A percentile compares a stretch with the other conserved stretches of the same genome.
phyloP scores from a whole-genome alignment of 2,888 invertebrate species.

The Pammene fasciana region DNA sequence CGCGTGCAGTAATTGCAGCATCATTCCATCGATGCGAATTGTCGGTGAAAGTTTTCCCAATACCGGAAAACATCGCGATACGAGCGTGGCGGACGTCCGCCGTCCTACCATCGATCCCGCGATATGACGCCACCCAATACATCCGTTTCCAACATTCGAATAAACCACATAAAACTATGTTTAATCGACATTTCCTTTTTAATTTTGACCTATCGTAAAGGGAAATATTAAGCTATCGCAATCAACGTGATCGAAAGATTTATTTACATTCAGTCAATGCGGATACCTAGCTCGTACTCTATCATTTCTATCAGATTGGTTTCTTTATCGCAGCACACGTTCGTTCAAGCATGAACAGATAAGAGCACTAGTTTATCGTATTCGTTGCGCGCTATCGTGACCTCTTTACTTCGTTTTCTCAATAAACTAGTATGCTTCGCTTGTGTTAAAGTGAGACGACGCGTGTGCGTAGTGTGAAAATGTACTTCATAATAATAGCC shows the following conservation, averaged over 20 bases:
- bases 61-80: slow-evolving; percentile 31
- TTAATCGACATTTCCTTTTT: slow-evolving; percentile 14
- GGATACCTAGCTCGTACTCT: slow-evolving; percentile 4
- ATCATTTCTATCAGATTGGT: slow-evolving; percentile 21
- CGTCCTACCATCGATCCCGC: slow-evolving; percentile 23
- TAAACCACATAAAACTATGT: slow-evolving; percentile 23
- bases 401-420: slow-evolving; percentile 35
- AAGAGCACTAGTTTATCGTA: slow-evolving; percentile 33
- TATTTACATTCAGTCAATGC: slow-evolving; percentile 3
- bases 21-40: slow-evolving; percentile 19
- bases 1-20: slow-evolving; percentile 10
- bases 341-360: slow-evolving; percentile 26
- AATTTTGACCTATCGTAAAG: neutral
- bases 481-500: slow-evolving; percentile 48
- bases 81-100: slow-evolving; percentile 27
- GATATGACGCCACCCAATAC: slow-evolving; percentile 21
- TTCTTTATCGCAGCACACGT: slow-evolving; percentile 32
- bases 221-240: neutral
- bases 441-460: slow-evolving; percentile 15
- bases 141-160: slow-evolving; percentile 16
- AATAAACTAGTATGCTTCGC: slow-evolving; percentile 22
- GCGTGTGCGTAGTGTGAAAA: slow-evolving; percentile 1
- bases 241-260: slow-evolving; percentile 3
- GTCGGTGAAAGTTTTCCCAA: slow-evolving; percentile 28
- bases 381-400: slow-evolving; percentile 28